These are phyloP conservation scores for Heterodera filipjevi DNA, from an alignment of 2,888 invertebrate genomes.

Conservation along the genomic window DNA sequence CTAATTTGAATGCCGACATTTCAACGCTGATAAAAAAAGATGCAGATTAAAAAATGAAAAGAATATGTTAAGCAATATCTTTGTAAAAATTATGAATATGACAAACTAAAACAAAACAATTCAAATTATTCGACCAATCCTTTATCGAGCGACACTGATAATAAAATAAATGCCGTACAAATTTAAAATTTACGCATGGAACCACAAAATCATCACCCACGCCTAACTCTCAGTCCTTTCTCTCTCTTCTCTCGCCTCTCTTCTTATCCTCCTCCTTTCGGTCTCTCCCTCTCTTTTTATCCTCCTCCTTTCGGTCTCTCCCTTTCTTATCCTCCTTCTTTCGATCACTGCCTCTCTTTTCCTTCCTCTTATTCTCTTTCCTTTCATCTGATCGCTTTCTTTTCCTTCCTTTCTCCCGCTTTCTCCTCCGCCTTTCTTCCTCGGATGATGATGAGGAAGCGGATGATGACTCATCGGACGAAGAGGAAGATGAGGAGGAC, in stretches of 20 bases:
- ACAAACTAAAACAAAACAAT: too few relatives aligned
- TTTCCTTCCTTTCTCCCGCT: slow-evolving; percentile 2
- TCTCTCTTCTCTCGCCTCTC: background rate
- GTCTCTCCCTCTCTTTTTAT: background rate
- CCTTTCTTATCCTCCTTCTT: background rate
- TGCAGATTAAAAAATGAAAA: too few relatives aligned
- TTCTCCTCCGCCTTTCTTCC: slow-evolving; percentile 18
- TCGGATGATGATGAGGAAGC: slow-evolving; percentile 3
- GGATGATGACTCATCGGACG: slow-evolving; percentile 26
- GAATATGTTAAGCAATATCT: too few relatives aligned
- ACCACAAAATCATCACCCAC: background rate
- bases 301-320: background rate
- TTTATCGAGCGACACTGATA: too few relatives aligned
- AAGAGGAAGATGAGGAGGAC: slow-evolving; percentile 41
- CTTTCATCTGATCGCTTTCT: background rate
- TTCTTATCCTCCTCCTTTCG: background rate
- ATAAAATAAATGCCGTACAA: too few relatives aligned
- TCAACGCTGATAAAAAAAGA: background rate
- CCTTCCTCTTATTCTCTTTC: background rate
- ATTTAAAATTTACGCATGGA: background rate
- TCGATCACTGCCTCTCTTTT: background rate
- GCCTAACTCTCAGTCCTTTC: background rate
- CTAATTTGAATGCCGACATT: background rate
- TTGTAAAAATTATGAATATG: too few relatives aligned
- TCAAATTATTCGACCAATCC: too few relatives aligned